Evolutionary conservation across 2,797 vertebrate species (phyloP).

Genomic region (Pipistrellus nathusii): DNA sequence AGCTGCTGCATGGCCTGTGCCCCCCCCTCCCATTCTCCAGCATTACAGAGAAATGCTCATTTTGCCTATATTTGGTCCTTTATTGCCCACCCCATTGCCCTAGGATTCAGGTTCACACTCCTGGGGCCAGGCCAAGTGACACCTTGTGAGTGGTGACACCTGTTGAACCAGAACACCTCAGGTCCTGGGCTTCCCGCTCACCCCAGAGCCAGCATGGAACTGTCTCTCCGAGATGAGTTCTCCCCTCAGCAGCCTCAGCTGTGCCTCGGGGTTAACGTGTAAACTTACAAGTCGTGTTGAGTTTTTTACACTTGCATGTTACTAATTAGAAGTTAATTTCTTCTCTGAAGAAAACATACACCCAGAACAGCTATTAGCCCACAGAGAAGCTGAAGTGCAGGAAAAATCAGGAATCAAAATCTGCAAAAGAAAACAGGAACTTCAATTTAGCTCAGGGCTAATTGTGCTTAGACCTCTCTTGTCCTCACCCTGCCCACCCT

Average conservation of each 20-base stretch:
- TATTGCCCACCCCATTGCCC: background rate
- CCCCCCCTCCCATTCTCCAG: accelerated
- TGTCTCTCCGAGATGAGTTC: background rate
- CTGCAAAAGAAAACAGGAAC: background rate
- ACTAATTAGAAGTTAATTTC: constrained; percentile 84
- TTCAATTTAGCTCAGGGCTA: background rate
- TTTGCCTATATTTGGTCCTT: background rate
- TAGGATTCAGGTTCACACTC: background rate
- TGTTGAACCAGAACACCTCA: constrained; percentile 25
- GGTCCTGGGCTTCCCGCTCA: background rate
- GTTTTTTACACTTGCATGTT: constrained; percentile 55
- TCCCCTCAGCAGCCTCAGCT: background rate
- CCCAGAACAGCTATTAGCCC: constrained; percentile 64
- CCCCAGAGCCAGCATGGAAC: background rate
- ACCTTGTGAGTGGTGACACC: background rate
- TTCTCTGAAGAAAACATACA: constrained; percentile 49
- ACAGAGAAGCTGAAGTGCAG: background rate
- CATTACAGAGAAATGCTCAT: background rate
- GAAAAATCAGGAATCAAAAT: background rate
- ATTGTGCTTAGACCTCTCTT: background rate
- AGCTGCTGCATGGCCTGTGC: too few species aligned
- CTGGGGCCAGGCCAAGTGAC: background rate
- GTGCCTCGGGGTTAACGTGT: constrained; percentile 73
- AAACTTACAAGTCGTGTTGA: constrained; percentile 50
- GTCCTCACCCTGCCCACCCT: background rate